These are phyloP conservation scores for Anodontia alba DNA, from an alignment of 2,888 invertebrate species.

Conservation along the genomic window DNA sequence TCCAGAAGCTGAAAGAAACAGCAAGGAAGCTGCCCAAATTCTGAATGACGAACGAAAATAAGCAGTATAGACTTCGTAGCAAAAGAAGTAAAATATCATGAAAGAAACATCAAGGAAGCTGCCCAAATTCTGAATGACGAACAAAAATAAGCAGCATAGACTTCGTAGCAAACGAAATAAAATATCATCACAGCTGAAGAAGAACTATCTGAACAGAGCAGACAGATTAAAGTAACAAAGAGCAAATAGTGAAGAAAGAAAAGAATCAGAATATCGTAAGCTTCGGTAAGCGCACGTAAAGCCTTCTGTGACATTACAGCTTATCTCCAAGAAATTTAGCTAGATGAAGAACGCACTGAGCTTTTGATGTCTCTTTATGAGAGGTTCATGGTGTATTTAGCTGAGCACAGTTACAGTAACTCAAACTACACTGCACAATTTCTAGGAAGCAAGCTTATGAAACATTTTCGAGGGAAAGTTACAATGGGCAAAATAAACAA, in stretches of 20 bases:
- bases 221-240: background rate
- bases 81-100: conserved; percentile 25
- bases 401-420: conserved; percentile 2
- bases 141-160: conserved; percentile 27
- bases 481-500: conserved; percentile 20
- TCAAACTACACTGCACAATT: conserved; percentile 9
- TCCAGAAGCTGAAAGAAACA: background rate
- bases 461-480: conserved; percentile 6
- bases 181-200: conserved; percentile 34
- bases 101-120: too few relatives aligned
- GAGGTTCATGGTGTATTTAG: background rate
- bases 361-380: conserved; percentile 5
- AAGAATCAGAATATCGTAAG: conserved; percentile 14
- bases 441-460: conserved; percentile 15
- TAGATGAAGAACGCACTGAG: conserved; percentile 1
- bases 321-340: conserved; percentile 1
- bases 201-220: background rate
- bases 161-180: conserved; percentile 27
- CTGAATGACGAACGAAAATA: conserved; percentile 28
- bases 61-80: conserved; percentile 28
- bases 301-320: conserved; percentile 17
- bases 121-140: conserved; percentile 21
- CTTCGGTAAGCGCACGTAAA: background rate
- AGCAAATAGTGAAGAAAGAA: background rate
- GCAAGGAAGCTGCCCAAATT: conserved; percentile 18